Evolutionary conservation across 2,797 vertebrate genomes (phyloP).

Genomic region (Gymnopithys bicolor): DNA sequence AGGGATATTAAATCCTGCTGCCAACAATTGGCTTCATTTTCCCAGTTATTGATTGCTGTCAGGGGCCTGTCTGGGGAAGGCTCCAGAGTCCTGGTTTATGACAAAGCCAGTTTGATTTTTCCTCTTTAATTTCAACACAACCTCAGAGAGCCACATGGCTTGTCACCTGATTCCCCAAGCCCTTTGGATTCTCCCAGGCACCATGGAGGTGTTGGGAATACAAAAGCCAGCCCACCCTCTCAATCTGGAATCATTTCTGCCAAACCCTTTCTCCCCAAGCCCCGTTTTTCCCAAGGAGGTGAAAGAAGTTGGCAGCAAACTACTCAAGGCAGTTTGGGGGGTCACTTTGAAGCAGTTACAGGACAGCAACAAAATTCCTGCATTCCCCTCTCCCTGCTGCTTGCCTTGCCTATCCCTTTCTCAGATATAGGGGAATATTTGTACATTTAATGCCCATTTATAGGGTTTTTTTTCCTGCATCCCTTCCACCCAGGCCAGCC

Average conservation of each 20-base stretch:
- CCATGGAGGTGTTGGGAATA: background rate
- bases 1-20: slow-evolving; percentile 50
- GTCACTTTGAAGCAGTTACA: background rate
- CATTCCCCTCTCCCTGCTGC: background rate
- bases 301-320: background rate
- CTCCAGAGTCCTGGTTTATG: slow-evolving; percentile 2
- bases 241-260: background rate
- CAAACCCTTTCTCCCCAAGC: background rate
- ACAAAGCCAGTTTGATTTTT: background rate
- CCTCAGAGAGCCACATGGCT: background rate
- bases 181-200: background rate
- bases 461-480: background rate
- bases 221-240: background rate
- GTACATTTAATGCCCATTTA: background rate
- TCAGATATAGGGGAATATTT: background rate
- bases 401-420: background rate
- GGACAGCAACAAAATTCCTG: background rate
- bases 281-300: background rate
- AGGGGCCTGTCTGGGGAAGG: background rate
- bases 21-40: slow-evolving; percentile 47
- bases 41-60: slow-evolving; percentile 54
- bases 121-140: background rate
- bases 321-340: background rate
- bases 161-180: background rate
- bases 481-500: background rate